phyloP scores from a whole-genome alignment of 2,113 vertebrate genomes.

The Illadopsis cleaveri region DNA sequence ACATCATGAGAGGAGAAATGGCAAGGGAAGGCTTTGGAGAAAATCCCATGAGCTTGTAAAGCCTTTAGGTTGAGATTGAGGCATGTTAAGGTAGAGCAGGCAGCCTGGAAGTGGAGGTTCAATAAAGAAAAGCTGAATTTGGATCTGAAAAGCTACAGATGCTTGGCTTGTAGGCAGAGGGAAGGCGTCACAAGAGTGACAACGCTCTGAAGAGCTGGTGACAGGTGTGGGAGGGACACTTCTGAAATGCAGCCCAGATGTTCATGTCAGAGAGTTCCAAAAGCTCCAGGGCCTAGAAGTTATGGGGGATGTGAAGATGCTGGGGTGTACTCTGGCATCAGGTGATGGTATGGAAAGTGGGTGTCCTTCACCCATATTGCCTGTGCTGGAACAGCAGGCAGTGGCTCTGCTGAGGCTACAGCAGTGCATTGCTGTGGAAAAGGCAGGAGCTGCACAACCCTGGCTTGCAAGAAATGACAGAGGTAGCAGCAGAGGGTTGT shows the following conservation, averaged over 20 bases:
- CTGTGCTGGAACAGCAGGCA: background rate
- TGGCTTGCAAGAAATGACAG: background rate
- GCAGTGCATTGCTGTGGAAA: fast-evolving
- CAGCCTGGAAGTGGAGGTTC: background rate
- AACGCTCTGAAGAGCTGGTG: background rate
- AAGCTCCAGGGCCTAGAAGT: background rate
- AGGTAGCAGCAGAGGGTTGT: background rate
- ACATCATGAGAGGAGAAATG: background rate
- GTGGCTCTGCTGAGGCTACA: fast-evolving
- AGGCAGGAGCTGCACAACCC: background rate
- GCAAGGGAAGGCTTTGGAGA: background rate
- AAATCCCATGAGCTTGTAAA: background rate
- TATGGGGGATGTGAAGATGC: background rate
- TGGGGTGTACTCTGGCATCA: background rate
- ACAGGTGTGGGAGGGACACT: background rate
- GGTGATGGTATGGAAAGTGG: background rate
- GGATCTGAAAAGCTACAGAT: background rate
- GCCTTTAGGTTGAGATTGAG: background rate
- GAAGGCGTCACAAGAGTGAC: background rate
- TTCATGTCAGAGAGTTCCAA: fast-evolving
- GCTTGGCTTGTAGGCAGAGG: background rate
- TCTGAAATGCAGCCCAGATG: background rate
- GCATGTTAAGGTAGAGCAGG: background rate
- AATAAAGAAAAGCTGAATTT: background rate
- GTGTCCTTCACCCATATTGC: fast-evolving